Percentiles rank a stretch among this genome's conserved stretches.
Evolutionary conservation across 1,140 invertebrate genomes (phyloP).

Genomic region (Drosophila hydei): DNA sequence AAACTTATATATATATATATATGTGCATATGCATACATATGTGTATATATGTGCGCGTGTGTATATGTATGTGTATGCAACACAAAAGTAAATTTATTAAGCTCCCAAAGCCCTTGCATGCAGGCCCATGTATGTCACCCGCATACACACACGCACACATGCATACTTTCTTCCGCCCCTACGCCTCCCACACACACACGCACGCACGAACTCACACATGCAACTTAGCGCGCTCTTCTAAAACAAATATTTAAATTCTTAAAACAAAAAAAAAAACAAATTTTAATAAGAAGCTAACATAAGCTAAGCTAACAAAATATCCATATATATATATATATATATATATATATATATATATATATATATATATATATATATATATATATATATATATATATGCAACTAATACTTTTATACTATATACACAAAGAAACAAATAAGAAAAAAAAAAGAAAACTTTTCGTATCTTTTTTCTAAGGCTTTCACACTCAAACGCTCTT

Average conservation of each 20-base stretch:
- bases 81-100: constrained; percentile 36
- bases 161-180: constrained; percentile 42
- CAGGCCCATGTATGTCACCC: constrained; percentile 3
- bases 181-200: not conserved
- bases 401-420: constrained; percentile 67
- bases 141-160: constrained; percentile 17
- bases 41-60: no score
- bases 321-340: constrained; percentile 8
- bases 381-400: constrained; percentile 46
- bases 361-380: constrained; percentile 13
- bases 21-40: no score
- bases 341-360: constrained; percentile 43
- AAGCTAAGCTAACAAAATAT: constrained; percentile 43
- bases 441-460: constrained; percentile 32
- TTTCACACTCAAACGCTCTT: constrained; percentile 39
- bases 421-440: constrained; percentile 16
- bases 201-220: constrained; percentile 19
- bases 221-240: constrained; percentile 70
- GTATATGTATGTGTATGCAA: no score
- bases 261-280: constrained; percentile 43
- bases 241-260: constrained; percentile 35
- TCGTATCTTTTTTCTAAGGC: constrained; percentile 52
- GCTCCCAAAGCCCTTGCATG: constrained; percentile 4
- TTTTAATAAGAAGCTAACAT: constrained; percentile 53
- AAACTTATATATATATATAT: constrained; percentile 3